Conservation (phyloP, 2,888 invertebrate species). For the Byasa hedistus region DNA sequence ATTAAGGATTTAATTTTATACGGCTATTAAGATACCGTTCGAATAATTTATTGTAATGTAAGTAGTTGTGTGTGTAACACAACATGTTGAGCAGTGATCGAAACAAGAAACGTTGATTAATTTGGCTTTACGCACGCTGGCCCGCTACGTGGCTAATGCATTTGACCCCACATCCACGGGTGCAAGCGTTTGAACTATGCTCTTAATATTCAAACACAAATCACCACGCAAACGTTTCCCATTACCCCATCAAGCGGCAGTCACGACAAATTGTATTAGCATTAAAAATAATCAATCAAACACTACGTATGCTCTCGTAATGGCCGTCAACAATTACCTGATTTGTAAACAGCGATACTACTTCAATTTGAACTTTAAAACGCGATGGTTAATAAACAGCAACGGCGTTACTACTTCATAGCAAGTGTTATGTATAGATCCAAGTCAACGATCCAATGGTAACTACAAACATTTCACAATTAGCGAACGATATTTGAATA, state of each 20-base stretch:
- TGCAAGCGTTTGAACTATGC: conserved; percentile 74
- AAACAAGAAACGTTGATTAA: conserved; percentile 60
- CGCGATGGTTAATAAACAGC: conserved; percentile 33
- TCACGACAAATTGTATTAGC: conserved; percentile 76
- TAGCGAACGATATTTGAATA: conserved; percentile 71
- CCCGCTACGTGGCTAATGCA: conserved; percentile 77
- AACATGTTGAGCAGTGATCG: conserved; percentile 38
- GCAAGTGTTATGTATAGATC: conserved; percentile 64
- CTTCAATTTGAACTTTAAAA: conserved; percentile 16
- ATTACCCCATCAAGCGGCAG: conserved; percentile 68
- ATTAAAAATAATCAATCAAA: conserved; percentile 66
- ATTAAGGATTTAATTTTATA: too few relatives aligned
- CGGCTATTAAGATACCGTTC: too few relatives aligned
- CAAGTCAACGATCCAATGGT: conserved; percentile 63
- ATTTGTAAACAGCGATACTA: conserved; percentile 36
- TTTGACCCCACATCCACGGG: conserved; percentile 71
- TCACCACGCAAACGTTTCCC: conserved; percentile 68
- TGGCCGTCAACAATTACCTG: conserved; percentile 53
- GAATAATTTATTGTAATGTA: background rate
- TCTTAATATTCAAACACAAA: conserved; percentile 72
- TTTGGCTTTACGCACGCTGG: conserved; percentile 59
- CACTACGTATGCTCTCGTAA: conserved; percentile 46
- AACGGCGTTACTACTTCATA: conserved; percentile 26
- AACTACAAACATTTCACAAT: conserved; percentile 69
- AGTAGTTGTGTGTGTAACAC: background rate